Conservation (phyloP, 2,888 invertebrate genomes). For the Anagyrus pseudococci region DNA sequence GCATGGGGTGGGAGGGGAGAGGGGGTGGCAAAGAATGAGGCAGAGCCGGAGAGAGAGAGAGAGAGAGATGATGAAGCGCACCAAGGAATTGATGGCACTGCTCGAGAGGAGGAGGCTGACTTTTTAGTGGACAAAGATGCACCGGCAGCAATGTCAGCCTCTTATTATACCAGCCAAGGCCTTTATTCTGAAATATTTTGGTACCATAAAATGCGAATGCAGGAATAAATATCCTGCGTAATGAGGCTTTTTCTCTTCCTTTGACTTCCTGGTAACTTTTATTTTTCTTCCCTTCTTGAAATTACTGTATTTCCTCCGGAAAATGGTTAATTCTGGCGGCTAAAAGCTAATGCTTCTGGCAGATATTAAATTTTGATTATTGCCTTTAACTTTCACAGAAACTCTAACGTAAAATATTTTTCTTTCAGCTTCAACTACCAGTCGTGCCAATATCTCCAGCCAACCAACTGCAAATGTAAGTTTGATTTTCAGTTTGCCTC, state of each 20-base stretch:
- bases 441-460: too few species aligned
- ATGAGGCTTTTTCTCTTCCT: not conserved
- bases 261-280: not conserved
- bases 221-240: not conserved
- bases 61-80: not conserved
- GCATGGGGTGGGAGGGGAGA: not conserved
- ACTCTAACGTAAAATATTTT: too few species aligned
- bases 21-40: conserved; percentile 1
- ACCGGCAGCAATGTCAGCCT: not conserved
- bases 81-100: not conserved
- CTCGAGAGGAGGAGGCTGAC: too few species aligned
- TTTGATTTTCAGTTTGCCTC: too few species aligned
- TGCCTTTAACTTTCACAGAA: too few species aligned
- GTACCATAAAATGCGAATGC: not conserved
- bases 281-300: not conserved
- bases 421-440: too few species aligned
- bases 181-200: not conserved
- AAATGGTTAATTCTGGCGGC: too few species aligned
- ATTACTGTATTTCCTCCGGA: too few species aligned
- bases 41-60: not conserved
- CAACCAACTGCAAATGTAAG: too few species aligned
- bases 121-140: not conserved
- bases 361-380: too few species aligned
- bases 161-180: not conserved
- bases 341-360: too few species aligned